Conservation (phyloP, 2,888 invertebrate species). For the Gortyna flavago region DNA sequence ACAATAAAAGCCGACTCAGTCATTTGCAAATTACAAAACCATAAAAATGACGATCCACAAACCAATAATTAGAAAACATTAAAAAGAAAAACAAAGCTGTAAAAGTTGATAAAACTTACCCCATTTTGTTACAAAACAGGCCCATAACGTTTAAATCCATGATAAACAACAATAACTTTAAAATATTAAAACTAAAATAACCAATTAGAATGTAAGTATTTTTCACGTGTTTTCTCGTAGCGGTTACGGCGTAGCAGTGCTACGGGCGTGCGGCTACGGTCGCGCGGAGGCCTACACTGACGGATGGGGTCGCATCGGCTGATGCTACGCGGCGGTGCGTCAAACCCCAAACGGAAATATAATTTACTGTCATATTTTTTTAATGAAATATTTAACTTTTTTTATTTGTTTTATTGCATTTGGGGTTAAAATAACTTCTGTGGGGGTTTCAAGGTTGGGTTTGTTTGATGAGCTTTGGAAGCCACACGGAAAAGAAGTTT, state of each 20-base stretch:
- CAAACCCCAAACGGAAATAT: slow-evolving; percentile 45
- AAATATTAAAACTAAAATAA: slow-evolving; percentile 15
- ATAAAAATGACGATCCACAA: slow-evolving; percentile 57
- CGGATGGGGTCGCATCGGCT: slow-evolving; percentile 46
- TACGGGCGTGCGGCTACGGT: slow-evolving; percentile 77
- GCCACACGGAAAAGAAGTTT: neutral
- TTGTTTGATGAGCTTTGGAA: slow-evolving; percentile 7
- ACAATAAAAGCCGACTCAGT: slow-evolving; percentile 44
- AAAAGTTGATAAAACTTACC: slow-evolving; percentile 57
- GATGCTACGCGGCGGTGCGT: slow-evolving; percentile 70
- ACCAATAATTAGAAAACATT: slow-evolving; percentile 52
- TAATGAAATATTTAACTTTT: slow-evolving; percentile 41
- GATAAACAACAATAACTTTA: slow-evolving; percentile 33
- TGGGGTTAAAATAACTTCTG: slow-evolving; percentile 7
- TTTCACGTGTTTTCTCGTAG: slow-evolving; percentile 64
- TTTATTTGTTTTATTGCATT: slow-evolving; percentile 35
- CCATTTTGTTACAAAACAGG: slow-evolving; percentile 35
- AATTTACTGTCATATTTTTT: slow-evolving; percentile 41
- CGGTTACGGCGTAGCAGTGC: slow-evolving; percentile 71
- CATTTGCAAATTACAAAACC: slow-evolving; percentile 57
- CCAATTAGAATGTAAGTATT: slow-evolving; percentile 24
- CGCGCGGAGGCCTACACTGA: slow-evolving; percentile 72
- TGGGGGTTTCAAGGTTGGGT: slow-evolving; percentile 46
- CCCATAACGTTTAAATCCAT: slow-evolving; percentile 47
- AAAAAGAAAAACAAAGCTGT: slow-evolving; percentile 49